phyloP scores from a whole-genome alignment of 2,888 invertebrate genomes.

The Oegoconia quadripuncta region DNA sequence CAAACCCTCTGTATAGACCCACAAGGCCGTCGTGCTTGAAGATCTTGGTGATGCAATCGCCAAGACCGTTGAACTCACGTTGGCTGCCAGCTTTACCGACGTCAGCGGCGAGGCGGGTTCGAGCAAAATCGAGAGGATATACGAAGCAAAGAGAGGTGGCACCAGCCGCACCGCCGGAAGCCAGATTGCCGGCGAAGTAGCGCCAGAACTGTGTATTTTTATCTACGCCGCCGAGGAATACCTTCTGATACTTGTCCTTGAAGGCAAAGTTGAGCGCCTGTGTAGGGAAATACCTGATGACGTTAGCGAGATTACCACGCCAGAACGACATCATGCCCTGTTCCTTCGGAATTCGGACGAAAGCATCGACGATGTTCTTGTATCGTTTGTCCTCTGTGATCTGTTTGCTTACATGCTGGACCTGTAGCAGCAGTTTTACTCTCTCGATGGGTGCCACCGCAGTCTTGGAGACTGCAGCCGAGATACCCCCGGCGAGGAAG shows the following conservation, averaged over 20 bases:
- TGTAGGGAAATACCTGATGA: conserved; percentile 97
- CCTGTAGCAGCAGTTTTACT: conserved; percentile 96
- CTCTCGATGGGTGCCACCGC: conserved; percentile 98
- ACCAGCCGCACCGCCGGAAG: conserved; percentile 96
- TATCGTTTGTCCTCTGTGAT: conserved; percentile 93
- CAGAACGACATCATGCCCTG: conserved; percentile 93
- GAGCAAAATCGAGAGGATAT: conserved; percentile 96
- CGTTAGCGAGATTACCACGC: conserved; percentile 98
- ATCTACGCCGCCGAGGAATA: conserved; percentile 93
- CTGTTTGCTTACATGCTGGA: conserved; percentile 97
- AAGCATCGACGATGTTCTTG: conserved; percentile 94
- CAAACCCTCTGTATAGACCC: conserved; percentile 96
- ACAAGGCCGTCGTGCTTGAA: conserved; percentile 90
- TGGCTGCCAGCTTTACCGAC: conserved; percentile 87
- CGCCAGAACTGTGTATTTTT: conserved; percentile 96
- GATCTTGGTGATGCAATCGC: conserved; percentile 92
- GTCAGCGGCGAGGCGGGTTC: conserved; percentile 93
- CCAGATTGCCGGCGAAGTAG: conserved; percentile 94
- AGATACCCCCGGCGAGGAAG: conserved; percentile 95
- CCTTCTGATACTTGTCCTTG: conserved; percentile 96
- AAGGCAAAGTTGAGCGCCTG: conserved; percentile 98
- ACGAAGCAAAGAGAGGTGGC: conserved; percentile 96
- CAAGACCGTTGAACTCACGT: conserved; percentile 94
- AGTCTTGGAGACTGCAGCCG: conserved; percentile 97
- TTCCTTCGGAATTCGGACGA: conserved; percentile 93